phyloP scores from a whole-genome alignment of 2,888 invertebrate genomes.

The Leuctra nigra region DNA sequence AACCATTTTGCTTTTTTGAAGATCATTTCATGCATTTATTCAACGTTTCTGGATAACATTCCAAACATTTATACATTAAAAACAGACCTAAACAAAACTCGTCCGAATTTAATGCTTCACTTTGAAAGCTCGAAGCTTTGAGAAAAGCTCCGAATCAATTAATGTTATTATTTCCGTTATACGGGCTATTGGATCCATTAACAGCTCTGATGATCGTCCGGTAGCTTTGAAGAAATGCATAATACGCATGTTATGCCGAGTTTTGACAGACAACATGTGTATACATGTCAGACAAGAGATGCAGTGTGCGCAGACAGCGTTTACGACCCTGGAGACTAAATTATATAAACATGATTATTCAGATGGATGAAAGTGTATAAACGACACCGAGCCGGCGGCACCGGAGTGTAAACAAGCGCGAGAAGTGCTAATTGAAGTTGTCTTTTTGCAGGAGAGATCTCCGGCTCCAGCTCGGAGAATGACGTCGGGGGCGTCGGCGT shows the following conservation, averaged over 20 bases:
- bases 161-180: constrained; percentile 23
- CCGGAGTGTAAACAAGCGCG: not conserved
- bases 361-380: constrained; percentile 3
- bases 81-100: constrained; percentile 20
- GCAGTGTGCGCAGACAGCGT: constrained; percentile 2
- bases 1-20: not conserved
- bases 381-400: not conserved
- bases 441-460: constrained; percentile 58
- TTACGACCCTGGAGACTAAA: not conserved
- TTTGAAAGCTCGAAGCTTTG: constrained; percentile 20
- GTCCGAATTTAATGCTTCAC: constrained; percentile 23
- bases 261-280: constrained; percentile 16
- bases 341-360: constrained; percentile 8
- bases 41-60: not conserved
- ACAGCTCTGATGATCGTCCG: constrained; percentile 22
- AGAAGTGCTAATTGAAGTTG: not conserved
- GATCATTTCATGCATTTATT: constrained; percentile 20
- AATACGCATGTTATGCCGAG: constrained; percentile 11
- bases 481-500: constrained; percentile 43
- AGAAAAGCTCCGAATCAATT: constrained; percentile 19
- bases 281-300: not conserved
- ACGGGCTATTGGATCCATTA: constrained; percentile 21
- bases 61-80: constrained; percentile 10
- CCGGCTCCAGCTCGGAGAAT: constrained; percentile 59
- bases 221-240: not conserved